These are phyloP conservation scores for Heterotilapia buettikoferi DNA, from an alignment of 2,113 vertebrate species.

Conservation along the genomic window DNA sequence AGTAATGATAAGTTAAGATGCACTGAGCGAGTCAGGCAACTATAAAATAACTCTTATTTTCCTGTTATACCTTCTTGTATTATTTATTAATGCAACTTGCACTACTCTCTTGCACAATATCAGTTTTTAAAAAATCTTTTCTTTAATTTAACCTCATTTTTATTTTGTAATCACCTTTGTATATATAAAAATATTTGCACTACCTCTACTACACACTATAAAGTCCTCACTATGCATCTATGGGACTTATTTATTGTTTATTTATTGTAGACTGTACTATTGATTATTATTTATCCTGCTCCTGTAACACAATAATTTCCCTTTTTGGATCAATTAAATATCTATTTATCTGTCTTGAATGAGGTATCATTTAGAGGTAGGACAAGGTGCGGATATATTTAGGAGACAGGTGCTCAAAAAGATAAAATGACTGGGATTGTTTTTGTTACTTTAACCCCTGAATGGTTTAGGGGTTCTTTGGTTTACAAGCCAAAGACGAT, in stretches of 20 bases:
- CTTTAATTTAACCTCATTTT: neutral
- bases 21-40: neutral
- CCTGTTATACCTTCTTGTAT: neutral
- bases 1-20: neutral
- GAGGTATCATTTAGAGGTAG: neutral
- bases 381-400: neutral
- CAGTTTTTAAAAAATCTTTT: neutral
- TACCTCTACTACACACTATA: neutral
- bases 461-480: neutral
- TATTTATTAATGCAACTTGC: neutral
- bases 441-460: neutral
- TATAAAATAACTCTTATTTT: neutral
- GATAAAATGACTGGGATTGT: neutral
- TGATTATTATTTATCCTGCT: neutral
- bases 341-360: neutral
- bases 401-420: neutral
- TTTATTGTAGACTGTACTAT: neutral
- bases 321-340: neutral
- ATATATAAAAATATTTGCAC: neutral
- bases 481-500: neutral
- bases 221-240: neutral
- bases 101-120: neutral
- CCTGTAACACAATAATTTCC: neutral
- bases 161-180: neutral
- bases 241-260: neutral